Percentiles rank a stretch among this genome's conserved stretches.
phyloP scores from a whole-genome alignment of 2,113 vertebrate species.

The Gobio gobio region DNA sequence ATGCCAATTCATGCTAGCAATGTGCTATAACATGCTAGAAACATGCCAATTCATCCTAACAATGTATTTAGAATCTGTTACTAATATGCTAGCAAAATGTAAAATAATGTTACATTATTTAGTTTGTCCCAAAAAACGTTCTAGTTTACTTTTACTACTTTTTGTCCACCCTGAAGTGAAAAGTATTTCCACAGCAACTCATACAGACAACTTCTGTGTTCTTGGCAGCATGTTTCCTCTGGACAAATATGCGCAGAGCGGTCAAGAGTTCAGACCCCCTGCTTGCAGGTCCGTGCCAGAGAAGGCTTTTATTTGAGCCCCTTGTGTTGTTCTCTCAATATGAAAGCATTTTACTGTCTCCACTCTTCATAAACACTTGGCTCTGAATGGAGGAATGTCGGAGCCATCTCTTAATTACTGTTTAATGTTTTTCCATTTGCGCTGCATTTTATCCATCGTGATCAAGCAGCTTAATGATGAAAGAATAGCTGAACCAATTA shows the following conservation, averaged over 20 bases:
- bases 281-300: neutral
- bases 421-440: conserved; percentile 41
- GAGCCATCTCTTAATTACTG: conserved; percentile 36
- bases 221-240: conserved; percentile 28
- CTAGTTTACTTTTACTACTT: too few species aligned
- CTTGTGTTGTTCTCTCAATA: conserved; percentile 17
- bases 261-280: conserved; percentile 26
- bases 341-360: neutral
- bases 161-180: neutral
- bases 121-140: too few species aligned
- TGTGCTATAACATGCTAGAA: too few species aligned
- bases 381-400: conserved; percentile 8
- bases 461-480: conserved; percentile 41
- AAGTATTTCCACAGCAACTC: neutral
- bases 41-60: too few species aligned
- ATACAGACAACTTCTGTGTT: conserved; percentile 1
- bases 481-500: conserved; percentile 45
- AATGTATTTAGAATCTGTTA: too few species aligned
- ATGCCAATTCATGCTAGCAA: too few species aligned
- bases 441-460: conserved; percentile 35
- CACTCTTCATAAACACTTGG: conserved; percentile 12
- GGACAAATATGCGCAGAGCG: conserved; percentile 20
- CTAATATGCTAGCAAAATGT: too few species aligned
- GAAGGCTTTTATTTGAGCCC: neutral
- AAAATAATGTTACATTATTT: too few species aligned